A percentile compares a stretch with the other conserved stretches of the same genome.
These are phyloP conservation scores for Eupithecia vulgata DNA, from an alignment of 2,888 invertebrate species.

Conservation along the genomic window DNA sequence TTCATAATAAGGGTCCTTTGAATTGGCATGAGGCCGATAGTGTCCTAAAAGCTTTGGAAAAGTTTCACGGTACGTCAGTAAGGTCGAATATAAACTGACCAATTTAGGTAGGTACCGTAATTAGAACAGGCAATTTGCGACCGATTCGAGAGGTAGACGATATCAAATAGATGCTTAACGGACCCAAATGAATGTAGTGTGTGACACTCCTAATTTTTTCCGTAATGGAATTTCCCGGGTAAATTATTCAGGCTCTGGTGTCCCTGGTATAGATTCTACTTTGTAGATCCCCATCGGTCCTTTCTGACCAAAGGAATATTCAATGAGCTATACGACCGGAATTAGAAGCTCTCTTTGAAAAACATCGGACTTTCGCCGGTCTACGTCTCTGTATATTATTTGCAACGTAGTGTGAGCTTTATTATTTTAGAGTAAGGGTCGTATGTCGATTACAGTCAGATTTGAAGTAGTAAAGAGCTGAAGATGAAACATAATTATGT, in stretches of 20 bases:
- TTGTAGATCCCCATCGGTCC: slow-evolving; percentile 22
- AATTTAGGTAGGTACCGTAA: not conserved
- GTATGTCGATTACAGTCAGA: too few relatives aligned
- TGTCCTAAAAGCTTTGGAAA: not conserved
- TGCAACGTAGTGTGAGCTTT: not conserved
- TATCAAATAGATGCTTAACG: not conserved
- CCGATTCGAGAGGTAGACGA: too few relatives aligned
- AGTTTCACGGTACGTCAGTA: not conserved
- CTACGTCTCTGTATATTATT: not conserved
- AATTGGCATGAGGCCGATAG: not conserved
- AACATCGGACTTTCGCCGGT: slow-evolving; percentile 4
- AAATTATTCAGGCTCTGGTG: slow-evolving; percentile 24
- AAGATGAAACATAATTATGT: too few relatives aligned
- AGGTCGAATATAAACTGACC: not conserved
- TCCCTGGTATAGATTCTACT: slow-evolving; percentile 24
- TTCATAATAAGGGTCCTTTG: not conserved
- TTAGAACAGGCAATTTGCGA: not conserved
- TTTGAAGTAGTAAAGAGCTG: too few relatives aligned
- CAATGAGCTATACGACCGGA: slow-evolving; percentile 29
- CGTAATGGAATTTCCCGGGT: slow-evolving; percentile 2
- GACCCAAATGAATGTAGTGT: not conserved
- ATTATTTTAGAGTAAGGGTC: not conserved
- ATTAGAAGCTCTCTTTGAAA: slow-evolving; percentile 21
- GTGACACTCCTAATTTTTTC: not conserved
- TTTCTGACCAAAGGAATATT: slow-evolving; percentile 34